phyloP scores from a whole-genome alignment of 2,113 vertebrate genomes.

The Tachuris rubrigastra region DNA sequence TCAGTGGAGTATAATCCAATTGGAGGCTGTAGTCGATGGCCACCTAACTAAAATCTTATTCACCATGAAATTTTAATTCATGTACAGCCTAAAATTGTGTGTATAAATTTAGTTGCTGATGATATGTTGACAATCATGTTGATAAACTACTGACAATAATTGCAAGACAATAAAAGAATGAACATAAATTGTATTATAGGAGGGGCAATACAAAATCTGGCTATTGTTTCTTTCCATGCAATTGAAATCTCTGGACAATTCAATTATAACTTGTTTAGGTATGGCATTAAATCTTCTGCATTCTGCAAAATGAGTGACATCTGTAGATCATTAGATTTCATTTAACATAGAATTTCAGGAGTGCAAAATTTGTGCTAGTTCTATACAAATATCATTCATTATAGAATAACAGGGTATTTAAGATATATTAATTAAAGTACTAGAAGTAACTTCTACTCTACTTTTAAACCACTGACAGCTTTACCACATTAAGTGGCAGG shows the following conservation, averaged over 20 bases:
- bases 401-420: not conserved
- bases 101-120: not conserved
- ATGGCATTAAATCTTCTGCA: not conserved
- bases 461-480: not conserved
- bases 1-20: not conserved
- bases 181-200: not conserved
- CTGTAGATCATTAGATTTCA: not conserved
- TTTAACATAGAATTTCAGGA: not conserved
- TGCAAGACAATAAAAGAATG: not conserved
- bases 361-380: not conserved
- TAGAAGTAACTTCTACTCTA: not conserved
- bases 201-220: not conserved
- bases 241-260: constrained; percentile 4
- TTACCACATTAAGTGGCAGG: not conserved
- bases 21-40: not conserved
- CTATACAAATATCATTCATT: not conserved
- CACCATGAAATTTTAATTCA: not conserved
- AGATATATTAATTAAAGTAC: not conserved
- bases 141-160: not conserved
- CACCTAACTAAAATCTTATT: not conserved
- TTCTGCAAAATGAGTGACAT: not conserved
- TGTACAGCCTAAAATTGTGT: not conserved
- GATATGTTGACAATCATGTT: not conserved
- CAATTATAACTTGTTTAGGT: not conserved
- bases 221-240: not conserved